Evolutionary conservation across 2,888 invertebrate species (phyloP).

Genomic region (Ochlodes sylvanus): DNA sequence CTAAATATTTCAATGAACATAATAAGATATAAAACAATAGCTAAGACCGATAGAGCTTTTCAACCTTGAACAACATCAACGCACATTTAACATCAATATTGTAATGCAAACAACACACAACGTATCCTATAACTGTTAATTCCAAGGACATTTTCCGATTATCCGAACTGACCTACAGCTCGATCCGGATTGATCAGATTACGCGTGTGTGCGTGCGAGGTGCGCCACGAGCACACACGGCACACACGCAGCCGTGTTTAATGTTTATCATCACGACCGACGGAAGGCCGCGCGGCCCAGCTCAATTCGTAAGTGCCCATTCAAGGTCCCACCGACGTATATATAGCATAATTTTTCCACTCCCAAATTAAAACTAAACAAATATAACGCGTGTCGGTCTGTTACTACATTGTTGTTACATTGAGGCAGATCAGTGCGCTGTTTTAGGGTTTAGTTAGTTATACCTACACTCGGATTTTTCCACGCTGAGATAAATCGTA

Average conservation of each 20-base stretch:
- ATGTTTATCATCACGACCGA: constrained; percentile 50
- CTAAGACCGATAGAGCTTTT: too few species aligned
- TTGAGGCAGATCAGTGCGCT: constrained; percentile 46
- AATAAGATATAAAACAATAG: neutral
- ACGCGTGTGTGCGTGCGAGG: constrained; percentile 15
- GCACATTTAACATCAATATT: constrained; percentile 1
- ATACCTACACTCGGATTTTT: constrained; percentile 10
- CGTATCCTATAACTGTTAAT: constrained; percentile 1
- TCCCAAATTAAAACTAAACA: constrained; percentile 40
- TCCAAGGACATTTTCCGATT: constrained; percentile 45
- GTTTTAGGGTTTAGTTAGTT: neutral
- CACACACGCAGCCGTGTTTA: constrained; percentile 42
- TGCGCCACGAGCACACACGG: constrained; percentile 20
- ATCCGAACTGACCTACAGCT: constrained; percentile 50
- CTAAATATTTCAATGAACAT: neutral
- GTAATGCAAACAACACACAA: neutral
- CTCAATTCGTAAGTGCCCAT: constrained; percentile 68
- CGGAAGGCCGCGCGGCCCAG: constrained; percentile 53
- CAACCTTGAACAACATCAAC: neutral
- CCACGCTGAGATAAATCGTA: constrained; percentile 18
- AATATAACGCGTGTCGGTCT: constrained; percentile 22
- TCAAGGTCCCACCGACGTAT: constrained; percentile 64
- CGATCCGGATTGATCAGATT: constrained; percentile 41
- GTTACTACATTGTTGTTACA: constrained; percentile 33
- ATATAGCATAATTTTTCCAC: constrained; percentile 51